Evolutionary conservation across 2,888 invertebrate genomes (phyloP).

Genomic region (Lissonota sp.): DNA sequence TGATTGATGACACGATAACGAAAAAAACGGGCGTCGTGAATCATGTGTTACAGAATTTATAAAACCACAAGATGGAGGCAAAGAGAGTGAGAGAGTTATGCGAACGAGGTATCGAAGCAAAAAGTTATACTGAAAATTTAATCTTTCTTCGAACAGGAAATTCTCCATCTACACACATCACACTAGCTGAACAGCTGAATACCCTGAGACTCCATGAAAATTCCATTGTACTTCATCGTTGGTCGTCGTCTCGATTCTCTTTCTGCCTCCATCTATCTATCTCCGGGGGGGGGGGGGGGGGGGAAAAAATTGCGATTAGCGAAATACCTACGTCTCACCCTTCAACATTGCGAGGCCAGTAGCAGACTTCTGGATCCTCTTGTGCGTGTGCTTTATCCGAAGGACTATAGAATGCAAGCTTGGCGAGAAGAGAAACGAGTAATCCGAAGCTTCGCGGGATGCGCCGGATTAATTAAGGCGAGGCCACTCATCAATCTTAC

Average conservation of each 20-base stretch:
- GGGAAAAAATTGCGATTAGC: conserved; percentile 45
- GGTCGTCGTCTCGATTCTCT: neutral
- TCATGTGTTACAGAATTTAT: conserved; percentile 23
- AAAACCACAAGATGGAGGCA: neutral
- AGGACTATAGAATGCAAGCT: neutral
- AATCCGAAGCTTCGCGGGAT: conserved; percentile 53
- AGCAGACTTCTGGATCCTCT: conserved; percentile 11
- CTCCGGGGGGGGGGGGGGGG: neutral
- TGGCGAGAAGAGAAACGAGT: conserved; percentile 18
- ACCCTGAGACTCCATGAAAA: conserved; percentile 37
- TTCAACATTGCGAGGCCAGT: conserved; percentile 15
- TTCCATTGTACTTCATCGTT: conserved; percentile 39
- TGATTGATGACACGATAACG: conserved; percentile 14
- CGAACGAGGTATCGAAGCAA: conserved; percentile 2
- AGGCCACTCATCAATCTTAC: conserved; percentile 78
- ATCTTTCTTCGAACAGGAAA: neutral
- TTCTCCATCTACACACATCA: conserved; percentile 6
- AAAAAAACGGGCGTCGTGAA: conserved; percentile 5
- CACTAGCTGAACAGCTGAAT: conserved; percentile 19
- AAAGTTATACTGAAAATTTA: conserved; percentile 18
- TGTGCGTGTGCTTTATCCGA: conserved; percentile 3
- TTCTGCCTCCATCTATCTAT: no score
- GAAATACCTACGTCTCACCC: conserved; percentile 22
- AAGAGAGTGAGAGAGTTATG: conserved; percentile 9
- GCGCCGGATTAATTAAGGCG: conserved; percentile 77